Evolutionary conservation across 2,797 vertebrate species (phyloP).

Genomic region (Microhierax caerulescens): DNA sequence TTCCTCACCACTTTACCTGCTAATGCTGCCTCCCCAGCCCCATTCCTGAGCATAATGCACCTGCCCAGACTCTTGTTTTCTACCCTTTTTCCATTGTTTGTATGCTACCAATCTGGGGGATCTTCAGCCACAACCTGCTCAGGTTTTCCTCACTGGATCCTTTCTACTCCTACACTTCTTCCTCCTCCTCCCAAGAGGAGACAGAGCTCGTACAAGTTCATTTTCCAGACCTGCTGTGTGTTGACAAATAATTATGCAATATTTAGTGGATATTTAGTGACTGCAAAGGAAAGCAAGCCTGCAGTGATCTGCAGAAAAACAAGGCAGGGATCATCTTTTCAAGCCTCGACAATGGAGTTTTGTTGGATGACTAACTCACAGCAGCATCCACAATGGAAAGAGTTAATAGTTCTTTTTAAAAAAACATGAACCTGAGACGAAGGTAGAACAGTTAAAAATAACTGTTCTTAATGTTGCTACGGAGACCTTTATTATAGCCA

Average conservation of each 20-base stretch:
- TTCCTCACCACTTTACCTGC: not conserved
- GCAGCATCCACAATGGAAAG: not conserved
- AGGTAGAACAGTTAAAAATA: slow-evolving; percentile 51
- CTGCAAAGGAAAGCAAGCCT: not conserved
- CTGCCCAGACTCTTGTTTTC: not conserved
- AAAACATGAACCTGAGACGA: not conserved
- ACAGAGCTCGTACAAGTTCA: not conserved
- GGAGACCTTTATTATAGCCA: slow-evolving; percentile 28
- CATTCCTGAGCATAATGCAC: fast-evolving
- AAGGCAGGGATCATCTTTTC: not conserved
- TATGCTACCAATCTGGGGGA: not conserved
- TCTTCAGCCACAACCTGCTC: not conserved
- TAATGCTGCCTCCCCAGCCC: not conserved
- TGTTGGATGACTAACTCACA: not conserved
- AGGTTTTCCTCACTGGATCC: not conserved
- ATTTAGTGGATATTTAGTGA: not conserved
- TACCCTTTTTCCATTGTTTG: not conserved
- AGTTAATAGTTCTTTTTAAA: not conserved
- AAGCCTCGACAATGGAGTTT: not conserved
- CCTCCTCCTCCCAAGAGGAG: not conserved
- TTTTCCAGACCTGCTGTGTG: not conserved
- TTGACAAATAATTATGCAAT: not conserved
- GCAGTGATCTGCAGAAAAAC: not conserved
- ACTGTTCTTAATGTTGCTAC: slow-evolving; percentile 50
- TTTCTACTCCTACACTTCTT: not conserved